phyloP scores from a whole-genome alignment of 1,140 invertebrate species.

The Drosophila prosaltans region DNA sequence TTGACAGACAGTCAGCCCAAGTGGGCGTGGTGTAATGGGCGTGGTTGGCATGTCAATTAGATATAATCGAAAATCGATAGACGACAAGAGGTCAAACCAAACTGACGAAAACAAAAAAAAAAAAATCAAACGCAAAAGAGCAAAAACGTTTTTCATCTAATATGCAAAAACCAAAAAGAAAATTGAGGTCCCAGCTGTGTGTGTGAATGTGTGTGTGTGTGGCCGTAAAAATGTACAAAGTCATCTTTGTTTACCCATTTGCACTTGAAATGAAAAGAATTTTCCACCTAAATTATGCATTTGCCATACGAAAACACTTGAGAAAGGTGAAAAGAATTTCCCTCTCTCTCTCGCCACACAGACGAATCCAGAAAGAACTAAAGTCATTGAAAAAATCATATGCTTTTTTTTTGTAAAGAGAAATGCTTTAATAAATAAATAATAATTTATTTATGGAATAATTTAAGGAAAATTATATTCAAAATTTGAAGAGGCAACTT shows the following conservation, averaged over 20 bases:
- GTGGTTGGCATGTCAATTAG: slow-evolving; percentile 54
- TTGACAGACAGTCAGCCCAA: slow-evolving; percentile 17
- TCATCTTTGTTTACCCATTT: slow-evolving; percentile 56
- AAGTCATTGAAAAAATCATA: slow-evolving; percentile 3
- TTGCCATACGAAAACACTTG: slow-evolving; percentile 41
- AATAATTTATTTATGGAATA: neutral
- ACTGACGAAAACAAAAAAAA: no score
- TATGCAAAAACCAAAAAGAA: slow-evolving; percentile 46
- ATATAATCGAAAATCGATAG: slow-evolving; percentile 68
- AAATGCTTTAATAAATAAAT: slow-evolving; percentile 9
- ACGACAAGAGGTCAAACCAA: slow-evolving; percentile 43
- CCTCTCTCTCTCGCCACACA: neutral
- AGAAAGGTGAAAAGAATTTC: slow-evolving; percentile 31
- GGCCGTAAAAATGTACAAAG: slow-evolving; percentile 40
- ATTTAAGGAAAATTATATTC: neutral
- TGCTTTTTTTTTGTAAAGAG: neutral
- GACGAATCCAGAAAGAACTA: neutral
- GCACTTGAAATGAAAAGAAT: slow-evolving; percentile 34
- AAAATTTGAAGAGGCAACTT: no score
- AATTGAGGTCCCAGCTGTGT: slow-evolving; percentile 23
- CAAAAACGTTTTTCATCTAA: slow-evolving; percentile 41
- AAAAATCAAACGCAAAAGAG: neutral
- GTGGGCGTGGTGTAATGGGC: slow-evolving; percentile 17
- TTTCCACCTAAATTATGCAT: slow-evolving; percentile 51
- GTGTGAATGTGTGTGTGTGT: slow-evolving; percentile 29